Percentiles rank a stretch among this genome's conserved stretches.
Conservation (phyloP, 1,140 invertebrate genomes). For the Diorhabda elongata region DNA sequence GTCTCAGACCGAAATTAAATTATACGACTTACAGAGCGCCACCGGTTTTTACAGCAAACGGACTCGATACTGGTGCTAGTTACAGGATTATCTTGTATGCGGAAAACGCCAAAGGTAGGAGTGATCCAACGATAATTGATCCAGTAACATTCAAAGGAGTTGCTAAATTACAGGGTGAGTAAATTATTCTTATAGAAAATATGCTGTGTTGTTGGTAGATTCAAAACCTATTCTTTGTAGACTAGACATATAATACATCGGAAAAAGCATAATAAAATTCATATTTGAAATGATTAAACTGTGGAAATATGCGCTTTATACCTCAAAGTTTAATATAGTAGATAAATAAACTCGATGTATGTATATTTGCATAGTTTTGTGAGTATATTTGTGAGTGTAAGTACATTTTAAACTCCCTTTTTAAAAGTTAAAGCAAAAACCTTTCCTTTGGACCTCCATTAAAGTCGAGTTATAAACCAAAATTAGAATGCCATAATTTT, state of each 20-base stretch:
- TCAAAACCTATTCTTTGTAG: neutral
- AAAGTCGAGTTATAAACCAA: neutral
- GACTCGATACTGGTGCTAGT: conserved; percentile 71
- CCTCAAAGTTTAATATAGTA: too few species aligned
- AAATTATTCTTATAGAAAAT: neutral
- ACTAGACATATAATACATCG: too few species aligned
- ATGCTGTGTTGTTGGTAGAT: neutral
- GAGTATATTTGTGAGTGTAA: neutral
- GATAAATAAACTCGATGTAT: too few species aligned
- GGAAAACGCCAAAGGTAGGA: conserved; percentile 79
- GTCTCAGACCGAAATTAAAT: conserved; percentile 44
- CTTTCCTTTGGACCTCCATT: neutral
- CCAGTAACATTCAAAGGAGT: conserved; percentile 77
- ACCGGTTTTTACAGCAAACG: conserved; percentile 68
- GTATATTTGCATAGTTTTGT: neutral
- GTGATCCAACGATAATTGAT: conserved; percentile 74
- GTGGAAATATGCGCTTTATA: too few species aligned
- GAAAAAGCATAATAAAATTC: too few species aligned
- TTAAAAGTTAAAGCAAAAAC: neutral
- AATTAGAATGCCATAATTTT: conserved; percentile 3
- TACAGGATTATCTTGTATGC: conserved; percentile 75
- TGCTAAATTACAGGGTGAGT: conserved; percentile 65
- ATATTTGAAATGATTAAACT: too few species aligned
- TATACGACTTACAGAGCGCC: conserved; percentile 52
- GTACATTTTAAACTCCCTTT: neutral